Percentiles rank a stretch among this genome's conserved stretches.
These are phyloP conservation scores for Uropetala carovei DNA, from an alignment of 2,888 invertebrate species.

Conservation along the genomic window DNA sequence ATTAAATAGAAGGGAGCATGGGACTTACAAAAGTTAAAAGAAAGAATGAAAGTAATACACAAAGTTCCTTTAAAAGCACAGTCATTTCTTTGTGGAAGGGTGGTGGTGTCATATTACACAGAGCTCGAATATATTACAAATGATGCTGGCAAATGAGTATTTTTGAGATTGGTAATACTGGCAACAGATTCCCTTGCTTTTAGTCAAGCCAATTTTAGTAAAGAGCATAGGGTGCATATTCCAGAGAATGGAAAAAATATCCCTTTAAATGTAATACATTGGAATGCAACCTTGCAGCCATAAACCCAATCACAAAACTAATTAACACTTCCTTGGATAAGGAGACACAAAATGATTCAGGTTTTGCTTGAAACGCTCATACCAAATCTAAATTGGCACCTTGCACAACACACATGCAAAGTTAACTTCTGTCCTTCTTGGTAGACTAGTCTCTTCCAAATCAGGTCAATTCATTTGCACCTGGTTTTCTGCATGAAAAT, in stretches of 20 bases:
- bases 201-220: slow-evolving; percentile 31
- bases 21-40: slow-evolving; percentile 34
- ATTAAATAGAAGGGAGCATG: background rate
- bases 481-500: background rate
- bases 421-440: slow-evolving; percentile 27
- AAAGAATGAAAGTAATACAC: slow-evolving; percentile 60
- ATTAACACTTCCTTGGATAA: slow-evolving; percentile 52
- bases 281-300: slow-evolving; percentile 44
- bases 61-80: slow-evolving; percentile 65
- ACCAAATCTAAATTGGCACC: slow-evolving; percentile 54
- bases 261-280: slow-evolving; percentile 34
- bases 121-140: slow-evolving; percentile 66
- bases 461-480: slow-evolving; percentile 44
- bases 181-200: slow-evolving; percentile 56
- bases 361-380: slow-evolving; percentile 43
- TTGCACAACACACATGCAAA: slow-evolving; percentile 49
- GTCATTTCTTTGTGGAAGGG: slow-evolving; percentile 65
- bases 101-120: slow-evolving; percentile 64
- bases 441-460: slow-evolving; percentile 55
- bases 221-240: slow-evolving; percentile 39
- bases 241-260: slow-evolving; percentile 44
- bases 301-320: slow-evolving; percentile 51
- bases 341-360: slow-evolving; percentile 49
- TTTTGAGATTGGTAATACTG: slow-evolving; percentile 64
- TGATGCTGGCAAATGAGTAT: slow-evolving; percentile 65